These are phyloP conservation scores for Triops longicaudatus DNA, from an alignment of 1,140 invertebrate species.

Conservation along the genomic window DNA sequence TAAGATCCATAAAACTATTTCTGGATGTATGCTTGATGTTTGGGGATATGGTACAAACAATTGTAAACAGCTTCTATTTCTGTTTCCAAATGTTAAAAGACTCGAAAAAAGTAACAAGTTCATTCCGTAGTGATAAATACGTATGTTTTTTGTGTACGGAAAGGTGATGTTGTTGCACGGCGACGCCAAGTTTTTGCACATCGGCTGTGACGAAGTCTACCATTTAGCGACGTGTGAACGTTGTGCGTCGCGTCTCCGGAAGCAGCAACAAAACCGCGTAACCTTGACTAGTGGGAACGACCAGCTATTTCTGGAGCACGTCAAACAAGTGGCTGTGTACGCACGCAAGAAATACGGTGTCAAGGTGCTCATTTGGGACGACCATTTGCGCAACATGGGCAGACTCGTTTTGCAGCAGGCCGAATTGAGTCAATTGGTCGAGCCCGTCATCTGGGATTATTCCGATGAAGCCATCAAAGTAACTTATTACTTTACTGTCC, in stretches of 20 bases:
- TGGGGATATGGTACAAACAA: no score
- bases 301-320: conserved; percentile 59
- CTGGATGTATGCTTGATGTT: no score
- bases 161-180: conserved; percentile 46
- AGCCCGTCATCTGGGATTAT: conserved; percentile 79
- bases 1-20: no score
- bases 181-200: conserved; percentile 45
- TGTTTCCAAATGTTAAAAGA: no score
- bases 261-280: background rate
- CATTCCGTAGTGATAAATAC: background rate
- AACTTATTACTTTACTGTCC: conserved; percentile 39
- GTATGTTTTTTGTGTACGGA: background rate
- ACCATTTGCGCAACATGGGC: conserved; percentile 71
- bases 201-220: conserved; percentile 54
- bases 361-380: conserved; percentile 80
- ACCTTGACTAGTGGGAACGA: conserved; percentile 33
- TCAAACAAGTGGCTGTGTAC: conserved; percentile 44
- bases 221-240: conserved; percentile 69
- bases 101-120: background rate
- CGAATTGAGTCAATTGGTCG: conserved; percentile 59
- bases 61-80: no score
- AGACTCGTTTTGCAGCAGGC: conserved; percentile 46
- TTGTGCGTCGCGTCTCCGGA: conserved; percentile 49
- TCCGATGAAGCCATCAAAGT: conserved; percentile 42
- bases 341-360: conserved; percentile 39